phyloP scores from a whole-genome alignment of 30 jellyfish, hydroid and myxozoan genomes.

The Morbakka virulenta region DNA sequence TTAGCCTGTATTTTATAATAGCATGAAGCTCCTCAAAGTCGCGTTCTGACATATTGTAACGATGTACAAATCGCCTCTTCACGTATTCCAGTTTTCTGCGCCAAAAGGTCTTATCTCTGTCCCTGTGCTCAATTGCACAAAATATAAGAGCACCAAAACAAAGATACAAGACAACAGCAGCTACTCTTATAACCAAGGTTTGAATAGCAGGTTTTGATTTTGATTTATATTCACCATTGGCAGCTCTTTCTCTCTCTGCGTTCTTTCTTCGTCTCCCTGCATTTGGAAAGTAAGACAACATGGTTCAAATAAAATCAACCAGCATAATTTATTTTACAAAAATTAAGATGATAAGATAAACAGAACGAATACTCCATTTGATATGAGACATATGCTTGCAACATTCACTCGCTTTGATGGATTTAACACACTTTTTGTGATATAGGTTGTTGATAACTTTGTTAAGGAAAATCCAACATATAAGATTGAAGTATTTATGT shows the following conservation, averaged over 20 bases:
- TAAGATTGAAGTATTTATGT: too few species aligned
- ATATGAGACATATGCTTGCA: too few species aligned
- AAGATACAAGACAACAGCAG: conserved; percentile 67
- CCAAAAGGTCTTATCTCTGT: conserved; percentile 53
- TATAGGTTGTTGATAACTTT: too few species aligned
- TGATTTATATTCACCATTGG: conserved; percentile 13
- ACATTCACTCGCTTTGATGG: too few species aligned
- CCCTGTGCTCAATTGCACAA: conserved; percentile 72
- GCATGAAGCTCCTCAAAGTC: conserved; percentile 44
- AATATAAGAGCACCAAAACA: conserved; percentile 88
- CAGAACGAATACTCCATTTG: too few species aligned
- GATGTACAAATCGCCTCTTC: conserved; percentile 9
- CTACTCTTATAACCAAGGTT: conserved; percentile 63
- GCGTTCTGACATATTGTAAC: conserved; percentile 44
- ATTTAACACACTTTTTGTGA: too few species aligned
- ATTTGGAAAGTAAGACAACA: not conserved
- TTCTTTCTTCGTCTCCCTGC: conserved; percentile 21
- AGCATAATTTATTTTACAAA: too few species aligned
- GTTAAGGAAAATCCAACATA: too few species aligned
- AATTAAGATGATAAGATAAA: too few species aligned
- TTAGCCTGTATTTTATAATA: conserved; percentile 30
- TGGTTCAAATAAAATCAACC: too few species aligned
- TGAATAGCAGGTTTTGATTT: conserved; percentile 80
- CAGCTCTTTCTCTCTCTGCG: conserved; percentile 4
- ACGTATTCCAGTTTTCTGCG: conserved; percentile 13